These are phyloP conservation scores for Lycaon pictus DNA, from an alignment of 2,113 vertebrate genomes.

Conservation along the genomic window DNA sequence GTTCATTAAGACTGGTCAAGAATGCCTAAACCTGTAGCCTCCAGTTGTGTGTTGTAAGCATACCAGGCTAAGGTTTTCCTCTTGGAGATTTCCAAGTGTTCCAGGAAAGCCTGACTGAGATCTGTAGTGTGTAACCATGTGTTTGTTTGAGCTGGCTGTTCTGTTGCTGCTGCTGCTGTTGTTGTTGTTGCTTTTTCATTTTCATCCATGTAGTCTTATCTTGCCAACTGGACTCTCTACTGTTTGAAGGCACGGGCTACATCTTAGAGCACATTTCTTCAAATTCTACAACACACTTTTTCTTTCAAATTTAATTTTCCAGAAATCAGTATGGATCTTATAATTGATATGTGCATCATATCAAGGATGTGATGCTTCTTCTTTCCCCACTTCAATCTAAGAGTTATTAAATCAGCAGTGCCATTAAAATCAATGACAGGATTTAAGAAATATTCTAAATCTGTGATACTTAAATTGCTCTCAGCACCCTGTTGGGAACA, in stretches of 20 bases:
- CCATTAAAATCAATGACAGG: background rate
- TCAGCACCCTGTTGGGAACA: background rate
- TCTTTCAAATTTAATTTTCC: constrained; percentile 35
- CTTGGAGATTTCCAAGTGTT: background rate
- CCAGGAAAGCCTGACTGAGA: background rate
- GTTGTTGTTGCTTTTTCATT: background rate
- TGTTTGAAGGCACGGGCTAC: background rate
- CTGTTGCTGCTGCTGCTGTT: background rate
- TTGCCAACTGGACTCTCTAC: background rate
- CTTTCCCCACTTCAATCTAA: background rate
- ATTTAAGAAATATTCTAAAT: constrained; percentile 27
- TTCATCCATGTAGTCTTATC: background rate
- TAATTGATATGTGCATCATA: background rate
- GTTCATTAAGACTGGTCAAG: background rate
- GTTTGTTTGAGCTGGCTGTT: background rate
- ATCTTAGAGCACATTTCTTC: background rate
- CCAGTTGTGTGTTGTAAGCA: background rate
- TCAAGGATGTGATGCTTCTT: background rate
- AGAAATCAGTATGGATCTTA: background rate
- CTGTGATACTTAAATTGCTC: background rate
- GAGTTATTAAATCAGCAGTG: background rate
- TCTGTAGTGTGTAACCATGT: background rate
- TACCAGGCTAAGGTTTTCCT: background rate
- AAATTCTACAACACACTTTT: background rate
- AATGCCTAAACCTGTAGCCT: background rate